A percentile compares a stretch with the other conserved stretches of the same genome.
Evolutionary conservation across 2,797 vertebrate species (phyloP).

Genomic region (Sebastes alutus): DNA sequence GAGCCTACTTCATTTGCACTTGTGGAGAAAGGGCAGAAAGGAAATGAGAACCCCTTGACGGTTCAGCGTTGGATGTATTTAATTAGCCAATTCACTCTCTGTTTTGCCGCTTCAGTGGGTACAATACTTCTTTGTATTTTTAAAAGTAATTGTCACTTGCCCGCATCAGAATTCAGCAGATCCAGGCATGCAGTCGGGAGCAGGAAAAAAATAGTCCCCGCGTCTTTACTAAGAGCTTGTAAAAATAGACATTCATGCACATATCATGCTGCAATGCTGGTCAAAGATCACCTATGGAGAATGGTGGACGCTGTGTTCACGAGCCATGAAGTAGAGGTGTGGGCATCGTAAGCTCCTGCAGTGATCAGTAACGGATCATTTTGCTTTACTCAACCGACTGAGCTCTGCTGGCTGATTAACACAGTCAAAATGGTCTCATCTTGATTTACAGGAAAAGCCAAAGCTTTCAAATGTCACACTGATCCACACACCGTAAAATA

Average conservation of each 20-base stretch:
- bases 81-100: conserved; percentile 79
- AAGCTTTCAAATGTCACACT: not conserved
- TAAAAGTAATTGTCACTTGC: conserved; percentile 75
- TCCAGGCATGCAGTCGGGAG: conserved; percentile 53
- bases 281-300: conserved; percentile 36
- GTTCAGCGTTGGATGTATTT: conserved; percentile 73
- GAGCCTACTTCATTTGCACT: conserved; percentile 79
- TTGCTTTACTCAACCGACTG: conserved; percentile 13
- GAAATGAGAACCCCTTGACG: conserved; percentile 72
- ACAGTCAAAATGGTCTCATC: not conserved
- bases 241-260: conserved; percentile 56
- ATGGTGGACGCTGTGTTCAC: conserved; percentile 16
- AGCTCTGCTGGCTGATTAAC: conserved; percentile 15
- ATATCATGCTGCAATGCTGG: conserved; percentile 37
- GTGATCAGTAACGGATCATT: conserved; percentile 17
- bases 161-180: conserved; percentile 70
- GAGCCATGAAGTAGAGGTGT: conserved; percentile 21
- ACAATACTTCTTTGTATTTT: conserved; percentile 72
- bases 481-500: not conserved
- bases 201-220: conserved; percentile 18
- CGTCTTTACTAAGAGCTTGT: conserved; percentile 19
- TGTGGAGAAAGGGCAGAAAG: conserved; percentile 74
- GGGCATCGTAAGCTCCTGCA: conserved; percentile 1
- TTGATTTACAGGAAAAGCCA: not conserved
- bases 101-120: conserved; percentile 69